Percentiles rank a stretch among this genome's conserved stretches.
Conservation (phyloP, 2,797 vertebrate genomes). For the Tragopan temminckii region DNA sequence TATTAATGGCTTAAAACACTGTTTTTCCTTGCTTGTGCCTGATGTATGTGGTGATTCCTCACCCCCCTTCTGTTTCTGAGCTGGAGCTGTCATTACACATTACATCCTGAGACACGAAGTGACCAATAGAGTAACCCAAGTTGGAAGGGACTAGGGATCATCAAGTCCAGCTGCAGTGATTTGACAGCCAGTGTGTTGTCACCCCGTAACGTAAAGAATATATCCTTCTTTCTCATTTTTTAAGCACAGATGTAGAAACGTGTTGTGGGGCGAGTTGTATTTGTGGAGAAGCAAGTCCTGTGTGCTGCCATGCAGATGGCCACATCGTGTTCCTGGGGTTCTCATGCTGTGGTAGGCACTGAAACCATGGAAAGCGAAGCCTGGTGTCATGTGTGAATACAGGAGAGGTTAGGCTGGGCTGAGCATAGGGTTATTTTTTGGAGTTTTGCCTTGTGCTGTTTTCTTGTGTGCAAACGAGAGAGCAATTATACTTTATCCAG, state of each 20-base stretch:
- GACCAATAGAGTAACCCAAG: rapidly evolving
- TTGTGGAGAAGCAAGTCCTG: background rate
- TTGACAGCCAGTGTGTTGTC: rapidly evolving
- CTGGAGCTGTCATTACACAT: background rate
- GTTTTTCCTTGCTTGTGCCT: background rate
- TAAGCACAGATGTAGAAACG: background rate
- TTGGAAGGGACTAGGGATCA: no score
- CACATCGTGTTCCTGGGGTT: rapidly evolving
- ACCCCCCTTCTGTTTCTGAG: rapidly evolving
- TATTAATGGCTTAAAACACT: background rate
- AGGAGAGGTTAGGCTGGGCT: background rate
- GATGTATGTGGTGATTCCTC: background rate
- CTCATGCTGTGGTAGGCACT: background rate
- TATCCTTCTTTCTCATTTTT: background rate
- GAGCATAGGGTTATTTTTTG: background rate
- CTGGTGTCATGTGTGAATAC: rapidly evolving
- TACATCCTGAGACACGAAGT: background rate
- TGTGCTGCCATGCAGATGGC: rapidly evolving
- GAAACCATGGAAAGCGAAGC: background rate
- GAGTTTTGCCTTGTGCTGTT: background rate
- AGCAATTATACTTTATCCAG: background rate
- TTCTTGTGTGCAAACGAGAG: background rate
- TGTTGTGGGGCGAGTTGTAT: background rate
- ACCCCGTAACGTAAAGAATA: rapidly evolving
- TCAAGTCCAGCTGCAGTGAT: background rate